A percentile compares a stretch with the other conserved stretches of the same genome.
These are phyloP conservation scores for Lasius platythorax DNA, from an alignment of 2,888 invertebrate species.

Conservation along the genomic window DNA sequence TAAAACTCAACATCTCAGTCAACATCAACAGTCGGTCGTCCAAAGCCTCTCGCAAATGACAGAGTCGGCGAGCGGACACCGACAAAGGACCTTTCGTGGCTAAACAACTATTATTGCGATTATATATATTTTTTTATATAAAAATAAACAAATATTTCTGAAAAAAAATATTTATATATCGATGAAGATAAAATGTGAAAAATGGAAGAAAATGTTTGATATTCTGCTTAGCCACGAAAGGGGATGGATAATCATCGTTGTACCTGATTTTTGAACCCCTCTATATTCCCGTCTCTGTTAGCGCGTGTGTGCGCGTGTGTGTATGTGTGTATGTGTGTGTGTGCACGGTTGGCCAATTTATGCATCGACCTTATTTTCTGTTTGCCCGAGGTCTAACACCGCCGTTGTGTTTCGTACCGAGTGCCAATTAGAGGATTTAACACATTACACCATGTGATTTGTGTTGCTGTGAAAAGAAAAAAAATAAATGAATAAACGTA, in stretches of 20 bases:
- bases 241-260: neutral
- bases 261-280: conserved; percentile 3
- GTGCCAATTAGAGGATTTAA: conserved; percentile 58
- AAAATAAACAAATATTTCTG: neutral
- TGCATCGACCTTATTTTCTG: conserved; percentile 80
- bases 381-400: conserved; percentile 65
- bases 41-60: neutral
- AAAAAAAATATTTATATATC: neutral
- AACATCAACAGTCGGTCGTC: neutral
- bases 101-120: neutral
- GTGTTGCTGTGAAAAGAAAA: conserved; percentile 30
- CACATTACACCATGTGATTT: conserved; percentile 59
- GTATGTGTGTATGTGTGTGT: conserved; percentile 59
- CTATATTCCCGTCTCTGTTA: conserved; percentile 26
- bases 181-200: neutral
- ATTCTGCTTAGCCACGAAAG: conserved; percentile 1
- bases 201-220: neutral
- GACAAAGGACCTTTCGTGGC: conserved; percentile 6
- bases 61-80: conserved; percentile 11
- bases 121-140: neutral
- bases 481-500: neutral
- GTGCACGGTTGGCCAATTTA: conserved; percentile 71
- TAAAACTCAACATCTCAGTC: neutral
- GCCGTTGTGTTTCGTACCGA: conserved; percentile 57
- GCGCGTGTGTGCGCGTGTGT: conserved; percentile 64